Base-by-base conservation (phyloP, 2,113 vertebrate species). In the Apeltes quadracus region DNA sequence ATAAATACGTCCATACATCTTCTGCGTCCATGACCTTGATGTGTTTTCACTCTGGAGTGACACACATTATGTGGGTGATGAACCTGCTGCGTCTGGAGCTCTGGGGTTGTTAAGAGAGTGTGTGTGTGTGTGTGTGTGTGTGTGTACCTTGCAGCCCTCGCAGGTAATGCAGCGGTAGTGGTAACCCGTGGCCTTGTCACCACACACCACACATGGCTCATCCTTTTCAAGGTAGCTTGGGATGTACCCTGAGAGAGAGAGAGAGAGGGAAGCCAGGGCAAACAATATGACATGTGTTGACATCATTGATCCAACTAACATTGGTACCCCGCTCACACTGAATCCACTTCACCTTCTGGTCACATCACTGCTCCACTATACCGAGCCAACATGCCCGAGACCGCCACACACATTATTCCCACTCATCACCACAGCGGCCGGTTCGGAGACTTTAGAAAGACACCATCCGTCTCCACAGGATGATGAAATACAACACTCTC, bases 161-260 rank as follows among this genome's bases (percentile, higher is more conserved):
- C 97, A 98, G 91, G 97, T 98, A 92, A 98, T 99, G 92, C 97
- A 98, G 91, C 97, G 96, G 93, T 99, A 99, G 94, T 99, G 97
- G 94, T 98, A 98, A 78, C 97, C 97, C 15, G 97, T 97, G 88
- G 97, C 96, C 81, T 97, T 97, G 94, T 98, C 97, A 81, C 96
- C 96, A 91, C 97, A 98, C 91, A 98, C 97, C 92, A 98, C 97
- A 61, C 97, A 99, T 76, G 97, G 97, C 94, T 99, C 97, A 93
- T 99, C 97, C 95, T 99, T 99, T 94, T 98, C 96, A 94, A 99
- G 95, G 94, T 99, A 99, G 91, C 97, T 99, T 94, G 97, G 97
- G 92, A 98, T 98, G 93, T 99, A 98, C 95, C 97, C 96, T 97
- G 69, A 32, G 27, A 54, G 27, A 80, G 14, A 41, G 67, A 32